A percentile compares a stretch with the other conserved stretches of the same genome.
Conservation (phyloP, 2,113 vertebrate genomes). For the Petaurus breviceps region DNA sequence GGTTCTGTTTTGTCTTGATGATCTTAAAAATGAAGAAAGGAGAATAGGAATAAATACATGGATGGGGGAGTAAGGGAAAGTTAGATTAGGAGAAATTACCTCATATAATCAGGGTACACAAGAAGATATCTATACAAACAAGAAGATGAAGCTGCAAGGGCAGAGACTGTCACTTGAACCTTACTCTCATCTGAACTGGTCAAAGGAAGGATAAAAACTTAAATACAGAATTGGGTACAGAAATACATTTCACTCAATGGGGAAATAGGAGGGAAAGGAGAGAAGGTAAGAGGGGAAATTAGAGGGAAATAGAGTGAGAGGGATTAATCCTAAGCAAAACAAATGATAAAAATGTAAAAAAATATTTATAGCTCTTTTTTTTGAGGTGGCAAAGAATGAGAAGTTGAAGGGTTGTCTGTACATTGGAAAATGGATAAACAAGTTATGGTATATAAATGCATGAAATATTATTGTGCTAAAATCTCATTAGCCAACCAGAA, state of each 20-base stretch:
- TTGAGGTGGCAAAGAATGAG: not conserved
- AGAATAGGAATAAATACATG: not conserved
- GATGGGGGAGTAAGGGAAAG: not conserved
- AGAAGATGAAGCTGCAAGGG: not conserved
- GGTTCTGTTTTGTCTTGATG: not conserved
- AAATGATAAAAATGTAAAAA: not conserved
- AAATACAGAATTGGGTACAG: not conserved
- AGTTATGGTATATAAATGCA: not conserved
- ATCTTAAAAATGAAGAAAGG: not conserved
- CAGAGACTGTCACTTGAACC: not conserved
- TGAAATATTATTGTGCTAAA: not conserved
- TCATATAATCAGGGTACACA: not conserved
- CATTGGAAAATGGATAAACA: not conserved
- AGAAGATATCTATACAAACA: not conserved
- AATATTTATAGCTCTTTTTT: not conserved
- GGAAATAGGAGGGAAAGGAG: not conserved
- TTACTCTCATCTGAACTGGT: not conserved
- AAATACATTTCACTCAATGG: not conserved
- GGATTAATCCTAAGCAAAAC: not conserved
- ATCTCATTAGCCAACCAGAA: not conserved
- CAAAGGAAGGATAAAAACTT: not conserved
- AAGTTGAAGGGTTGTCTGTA: not conserved
- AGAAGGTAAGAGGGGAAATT: not conserved
- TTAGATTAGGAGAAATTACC: not conserved
- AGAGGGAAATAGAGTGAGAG: not conserved